Conservation (phyloP, 2,888 invertebrate genomes). For the Kryphioiulus occultus region DNA sequence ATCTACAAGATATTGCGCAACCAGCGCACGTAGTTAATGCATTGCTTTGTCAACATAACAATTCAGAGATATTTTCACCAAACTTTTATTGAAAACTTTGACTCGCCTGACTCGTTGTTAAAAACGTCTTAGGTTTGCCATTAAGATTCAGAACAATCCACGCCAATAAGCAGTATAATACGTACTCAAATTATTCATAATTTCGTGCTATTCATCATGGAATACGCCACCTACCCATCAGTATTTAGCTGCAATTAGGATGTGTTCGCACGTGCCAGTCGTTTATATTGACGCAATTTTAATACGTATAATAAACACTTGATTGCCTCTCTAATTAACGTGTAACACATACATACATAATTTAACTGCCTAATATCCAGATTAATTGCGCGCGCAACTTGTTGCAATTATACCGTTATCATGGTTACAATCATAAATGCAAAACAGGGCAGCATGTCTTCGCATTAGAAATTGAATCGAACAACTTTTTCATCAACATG, state of each 20-base stretch:
- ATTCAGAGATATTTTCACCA: too few species aligned
- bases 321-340: neutral
- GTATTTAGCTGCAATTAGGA: neutral
- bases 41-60: too few species aligned
- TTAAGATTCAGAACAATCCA: too few species aligned
- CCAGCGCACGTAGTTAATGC: too few species aligned
- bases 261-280: neutral
- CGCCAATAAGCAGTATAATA: too few species aligned
- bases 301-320: constrained; percentile 16
- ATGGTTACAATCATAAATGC: neutral
- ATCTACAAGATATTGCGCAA: too few species aligned
- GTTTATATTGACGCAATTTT: neutral
- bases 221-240: neutral
- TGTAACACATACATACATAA: neutral
- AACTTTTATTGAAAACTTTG: too few species aligned
- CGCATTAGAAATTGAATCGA: neutral
- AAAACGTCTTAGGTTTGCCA: too few species aligned
- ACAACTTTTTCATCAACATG: neutral
- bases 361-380: neutral
- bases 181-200: neutral
- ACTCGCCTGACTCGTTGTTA: too few species aligned
- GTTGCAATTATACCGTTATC: neutral
- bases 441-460: neutral
- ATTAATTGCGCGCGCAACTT: neutral
- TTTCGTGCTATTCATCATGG: neutral